Conservation (phyloP, 2,888 invertebrate genomes). For the Furcula furcula region DNA sequence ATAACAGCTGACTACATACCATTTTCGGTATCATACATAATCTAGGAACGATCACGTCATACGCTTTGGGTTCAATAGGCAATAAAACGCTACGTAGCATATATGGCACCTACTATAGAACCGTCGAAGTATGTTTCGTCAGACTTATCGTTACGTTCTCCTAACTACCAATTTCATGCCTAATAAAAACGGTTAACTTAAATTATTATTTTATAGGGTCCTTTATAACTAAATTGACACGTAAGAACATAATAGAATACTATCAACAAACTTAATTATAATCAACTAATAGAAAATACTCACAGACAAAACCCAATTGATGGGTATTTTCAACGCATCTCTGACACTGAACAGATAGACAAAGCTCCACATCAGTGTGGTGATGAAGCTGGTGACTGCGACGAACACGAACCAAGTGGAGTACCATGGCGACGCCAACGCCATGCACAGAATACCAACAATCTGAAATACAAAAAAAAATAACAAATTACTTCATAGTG, state of each 20-base stretch:
- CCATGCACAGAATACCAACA: conserved; percentile 92
- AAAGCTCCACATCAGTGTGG: conserved; percentile 90
- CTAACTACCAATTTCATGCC: not conserved
- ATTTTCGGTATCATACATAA: conserved; percentile 1
- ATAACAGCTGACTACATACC: not conserved
- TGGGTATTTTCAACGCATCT: conserved; percentile 88
- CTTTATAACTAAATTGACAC: too few species aligned
- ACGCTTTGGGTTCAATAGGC: not conserved
- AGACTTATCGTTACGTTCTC: not conserved
- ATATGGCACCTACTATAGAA: not conserved
- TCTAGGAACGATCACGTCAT: not conserved
- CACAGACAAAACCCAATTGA: conserved; percentile 93
- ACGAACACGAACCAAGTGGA: conserved; percentile 94
- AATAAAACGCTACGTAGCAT: not conserved
- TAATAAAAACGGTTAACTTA: not conserved
- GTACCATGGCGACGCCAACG: conserved; percentile 86
- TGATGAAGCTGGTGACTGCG: conserved; percentile 90
- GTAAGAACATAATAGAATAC: too few species aligned
- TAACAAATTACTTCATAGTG: too few species aligned
- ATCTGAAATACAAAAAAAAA: conserved; percentile 80
- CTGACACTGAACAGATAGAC: conserved; percentile 90
- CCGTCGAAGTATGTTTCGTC: not conserved
- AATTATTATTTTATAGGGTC: too few species aligned
- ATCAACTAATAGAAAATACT: conserved; percentile 59
- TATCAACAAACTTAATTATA: too few species aligned